These are phyloP conservation scores for Palaemon carinicauda DNA, from an alignment of 1,140 invertebrate species.

Conservation along the genomic window DNA sequence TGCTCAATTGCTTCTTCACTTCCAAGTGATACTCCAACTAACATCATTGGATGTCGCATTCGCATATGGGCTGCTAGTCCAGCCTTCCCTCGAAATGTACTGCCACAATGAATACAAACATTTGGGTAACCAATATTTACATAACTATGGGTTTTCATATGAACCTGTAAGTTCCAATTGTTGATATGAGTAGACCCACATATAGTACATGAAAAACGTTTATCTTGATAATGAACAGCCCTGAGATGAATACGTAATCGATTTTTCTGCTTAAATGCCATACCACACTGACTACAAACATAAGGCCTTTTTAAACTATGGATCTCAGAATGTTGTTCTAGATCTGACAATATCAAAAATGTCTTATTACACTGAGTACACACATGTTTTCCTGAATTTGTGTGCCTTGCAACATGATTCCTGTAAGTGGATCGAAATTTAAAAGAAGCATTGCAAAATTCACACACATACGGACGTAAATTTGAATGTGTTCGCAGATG, in stretches of 20 bases:
- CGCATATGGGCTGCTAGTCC: constrained; percentile 42
- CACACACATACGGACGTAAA: constrained; percentile 60
- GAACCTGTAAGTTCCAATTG: constrained; percentile 40
- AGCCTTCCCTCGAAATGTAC: constrained; percentile 27
- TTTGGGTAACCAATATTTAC: background rate
- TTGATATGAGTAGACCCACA: constrained; percentile 42
- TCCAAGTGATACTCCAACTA: too few relatives aligned
- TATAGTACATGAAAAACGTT: constrained; percentile 22
- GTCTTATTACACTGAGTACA: constrained; percentile 58
- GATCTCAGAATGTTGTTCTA: constrained; percentile 60
- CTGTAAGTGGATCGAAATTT: constrained; percentile 51
- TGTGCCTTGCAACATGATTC: constrained; percentile 53
- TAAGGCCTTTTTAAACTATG: constrained; percentile 61
- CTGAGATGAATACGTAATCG: constrained; percentile 78
- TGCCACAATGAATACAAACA: constrained; percentile 28
- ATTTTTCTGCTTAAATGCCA: constrained; percentile 79
- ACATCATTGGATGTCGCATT: constrained; percentile 3
- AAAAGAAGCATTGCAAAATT: constrained; percentile 59
- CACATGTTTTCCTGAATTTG: constrained; percentile 58
- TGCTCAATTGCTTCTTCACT: constrained; percentile 29
- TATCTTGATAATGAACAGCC: constrained; percentile 46
- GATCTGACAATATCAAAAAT: constrained; percentile 55
- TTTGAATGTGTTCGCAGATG: constrained; percentile 64
- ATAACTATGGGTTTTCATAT: constrained; percentile 32
- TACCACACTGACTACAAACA: constrained; percentile 62